These are phyloP conservation scores for Mormyrops boulengeri DNA, from an alignment of 2,797 vertebrate species.

Conservation along the genomic window DNA sequence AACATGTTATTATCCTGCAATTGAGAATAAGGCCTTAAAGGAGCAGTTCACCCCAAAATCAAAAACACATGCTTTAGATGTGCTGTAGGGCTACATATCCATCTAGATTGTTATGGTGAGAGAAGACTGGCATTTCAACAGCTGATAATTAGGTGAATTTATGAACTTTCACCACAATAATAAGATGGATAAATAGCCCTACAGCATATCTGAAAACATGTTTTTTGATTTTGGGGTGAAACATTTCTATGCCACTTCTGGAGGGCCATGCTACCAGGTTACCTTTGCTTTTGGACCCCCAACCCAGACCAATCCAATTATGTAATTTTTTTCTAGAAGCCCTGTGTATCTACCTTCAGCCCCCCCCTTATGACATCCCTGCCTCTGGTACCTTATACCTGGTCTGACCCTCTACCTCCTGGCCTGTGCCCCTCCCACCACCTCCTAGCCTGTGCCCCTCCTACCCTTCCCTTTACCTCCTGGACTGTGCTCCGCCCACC, in stretches of 20 bases:
- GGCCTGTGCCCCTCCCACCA: neutral
- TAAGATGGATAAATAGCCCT: neutral
- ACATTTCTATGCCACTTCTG: neutral
- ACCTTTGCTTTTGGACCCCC: neutral
- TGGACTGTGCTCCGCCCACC: too few relatives aligned
- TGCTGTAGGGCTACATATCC: neutral
- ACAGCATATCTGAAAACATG: neutral
- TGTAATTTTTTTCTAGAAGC: neutral
- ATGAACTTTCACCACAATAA: neutral
- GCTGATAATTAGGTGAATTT: too few relatives aligned
- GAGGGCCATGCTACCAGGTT: neutral
- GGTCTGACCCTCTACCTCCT: neutral
- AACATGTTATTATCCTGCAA: neutral
- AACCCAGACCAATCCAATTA: neutral
- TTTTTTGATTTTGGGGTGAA: neutral
- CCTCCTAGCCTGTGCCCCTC: neutral
- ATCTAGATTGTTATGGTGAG: neutral
- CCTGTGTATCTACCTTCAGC: neutral
- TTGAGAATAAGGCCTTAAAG: neutral
- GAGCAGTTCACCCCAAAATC: neutral
- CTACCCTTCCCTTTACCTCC: neutral
- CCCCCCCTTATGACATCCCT: neutral
- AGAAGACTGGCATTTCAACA: neutral
- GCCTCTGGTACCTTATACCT: neutral
- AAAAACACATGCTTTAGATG: neutral